Base-by-base conservation (phyloP, 1,140 invertebrate species). In the Pachyrhynchus sulphureomaculatus region DNA sequence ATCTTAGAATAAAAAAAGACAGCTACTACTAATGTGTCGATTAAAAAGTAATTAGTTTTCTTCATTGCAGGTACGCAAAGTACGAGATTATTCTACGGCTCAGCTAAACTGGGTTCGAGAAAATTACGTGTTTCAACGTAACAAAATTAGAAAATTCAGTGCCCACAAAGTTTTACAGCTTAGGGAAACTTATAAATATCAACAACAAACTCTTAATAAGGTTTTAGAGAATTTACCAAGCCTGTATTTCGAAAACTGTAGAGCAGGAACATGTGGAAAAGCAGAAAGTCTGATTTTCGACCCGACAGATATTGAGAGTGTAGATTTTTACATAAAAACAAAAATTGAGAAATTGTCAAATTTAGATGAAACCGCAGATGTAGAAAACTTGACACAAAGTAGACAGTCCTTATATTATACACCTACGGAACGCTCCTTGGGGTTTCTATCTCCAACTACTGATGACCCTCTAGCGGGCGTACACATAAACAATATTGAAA, bases 71-170 rank as follows among this genome's bases (percentile, higher is more conserved):
- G 87, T 92, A 39, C 89, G 87, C 75, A 84, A 87, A 66, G 92
- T 94, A n/a, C 83, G 90, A 41, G 91, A 93, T 69, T 95, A 95
- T 75, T 94, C 92, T 6, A 89, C 89, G 2, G 84, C 85, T 58
- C 93, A 96, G 76, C 81, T 98, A 62, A 92, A 93, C 73, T 92
- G 92, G 87, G 90, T 97, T 45, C 83, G 93, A 45, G 93, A 96
- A 73, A 95, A 95, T 75, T 97, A 97, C 77, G 89, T 96, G 70
- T 93, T 93, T 82, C 95, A 97, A 78, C 83, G 94, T 12, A 91
- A 95, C 73, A 89, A 94, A 70, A 94, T 97, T 51, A 82, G 93
- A 12, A 96, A 97, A 75, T 98, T 96, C 78, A 94, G 92, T 75
- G 87, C 91, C 0, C 90, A 95, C 70, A 94, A 97, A 75, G 86